Conservation (phyloP, 2,797 vertebrate species). For the Tinamus major region DNA sequence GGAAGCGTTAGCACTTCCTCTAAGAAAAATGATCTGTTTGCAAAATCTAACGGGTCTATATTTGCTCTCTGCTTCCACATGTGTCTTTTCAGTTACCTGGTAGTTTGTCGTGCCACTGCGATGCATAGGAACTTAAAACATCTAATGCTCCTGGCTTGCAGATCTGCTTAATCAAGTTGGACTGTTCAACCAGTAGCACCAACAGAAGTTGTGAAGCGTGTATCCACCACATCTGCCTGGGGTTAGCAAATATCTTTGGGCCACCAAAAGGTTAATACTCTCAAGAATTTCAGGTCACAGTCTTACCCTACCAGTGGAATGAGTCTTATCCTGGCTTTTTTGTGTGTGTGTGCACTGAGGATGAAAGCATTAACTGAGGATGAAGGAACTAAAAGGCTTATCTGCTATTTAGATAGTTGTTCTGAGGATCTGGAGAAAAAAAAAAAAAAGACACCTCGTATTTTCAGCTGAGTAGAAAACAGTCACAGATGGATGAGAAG, state of each 20-base stretch:
- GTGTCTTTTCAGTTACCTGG: not conserved
- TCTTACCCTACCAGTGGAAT: not conserved
- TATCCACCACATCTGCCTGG: not conserved
- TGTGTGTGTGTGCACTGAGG: not conserved
- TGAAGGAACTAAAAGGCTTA: not conserved
- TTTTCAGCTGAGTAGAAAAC: not conserved
- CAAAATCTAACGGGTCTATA: not conserved
- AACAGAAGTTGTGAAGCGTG: not conserved
- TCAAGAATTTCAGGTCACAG: not conserved
- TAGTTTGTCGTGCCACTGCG: not conserved
- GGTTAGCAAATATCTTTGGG: not conserved
- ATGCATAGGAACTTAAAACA: not conserved
- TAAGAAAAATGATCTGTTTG: conserved; percentile 14
- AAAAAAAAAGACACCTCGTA: not conserved
- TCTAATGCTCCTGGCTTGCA: not conserved
- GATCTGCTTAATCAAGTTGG: conserved; percentile 5
- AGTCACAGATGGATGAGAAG: conserved; percentile 45
- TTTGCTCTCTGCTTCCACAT: not conserved
- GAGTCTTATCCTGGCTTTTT: not conserved
- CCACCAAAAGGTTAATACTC: rapidly evolving
- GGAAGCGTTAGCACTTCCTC: not conserved
- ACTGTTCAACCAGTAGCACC: not conserved
- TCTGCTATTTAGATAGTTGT: not conserved
- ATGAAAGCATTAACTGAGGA: not conserved
- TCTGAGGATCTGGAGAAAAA: not conserved